phyloP scores from a whole-genome alignment of 2,113 vertebrate species.

The Campylomormyrus tamandua region DNA sequence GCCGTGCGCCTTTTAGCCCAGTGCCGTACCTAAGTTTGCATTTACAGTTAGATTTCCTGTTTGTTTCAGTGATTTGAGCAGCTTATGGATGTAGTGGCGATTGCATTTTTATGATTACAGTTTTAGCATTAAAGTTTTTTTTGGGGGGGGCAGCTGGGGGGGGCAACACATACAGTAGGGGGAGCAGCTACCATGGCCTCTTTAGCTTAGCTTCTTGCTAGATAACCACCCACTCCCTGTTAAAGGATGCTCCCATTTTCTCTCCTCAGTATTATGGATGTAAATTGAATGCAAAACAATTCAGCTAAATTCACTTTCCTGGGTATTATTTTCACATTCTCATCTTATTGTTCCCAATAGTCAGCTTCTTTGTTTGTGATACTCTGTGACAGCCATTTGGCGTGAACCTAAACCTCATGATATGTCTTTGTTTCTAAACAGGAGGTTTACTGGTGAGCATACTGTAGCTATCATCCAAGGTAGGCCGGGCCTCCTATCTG shows the following conservation, averaged over 20 bases:
- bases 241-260: not conserved
- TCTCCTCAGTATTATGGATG: not conserved
- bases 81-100: no score
- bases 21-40: no score
- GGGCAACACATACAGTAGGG: no score
- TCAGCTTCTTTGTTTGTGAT: not conserved
- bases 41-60: no score
- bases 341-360: not conserved
- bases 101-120: no score
- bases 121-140: no score
- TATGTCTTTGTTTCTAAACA: not conserved
- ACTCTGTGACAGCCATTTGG: not conserved
- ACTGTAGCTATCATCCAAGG: not conserved
- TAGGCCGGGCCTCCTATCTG: not conserved
- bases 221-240: not conserved
- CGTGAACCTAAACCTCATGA: not conserved
- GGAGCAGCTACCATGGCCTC: not conserved
- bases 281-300: not conserved
- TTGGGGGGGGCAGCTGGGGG: no score
- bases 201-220: not conserved
- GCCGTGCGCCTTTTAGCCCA: no score
- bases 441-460: not conserved
- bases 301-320: not conserved
- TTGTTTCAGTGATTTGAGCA: no score
- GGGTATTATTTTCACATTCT: not conserved